Evolutionary conservation across 2,113 vertebrate species (phyloP), one percentile per base, ranked within the genome.

Genomic region (Morone chrysops): DNA sequence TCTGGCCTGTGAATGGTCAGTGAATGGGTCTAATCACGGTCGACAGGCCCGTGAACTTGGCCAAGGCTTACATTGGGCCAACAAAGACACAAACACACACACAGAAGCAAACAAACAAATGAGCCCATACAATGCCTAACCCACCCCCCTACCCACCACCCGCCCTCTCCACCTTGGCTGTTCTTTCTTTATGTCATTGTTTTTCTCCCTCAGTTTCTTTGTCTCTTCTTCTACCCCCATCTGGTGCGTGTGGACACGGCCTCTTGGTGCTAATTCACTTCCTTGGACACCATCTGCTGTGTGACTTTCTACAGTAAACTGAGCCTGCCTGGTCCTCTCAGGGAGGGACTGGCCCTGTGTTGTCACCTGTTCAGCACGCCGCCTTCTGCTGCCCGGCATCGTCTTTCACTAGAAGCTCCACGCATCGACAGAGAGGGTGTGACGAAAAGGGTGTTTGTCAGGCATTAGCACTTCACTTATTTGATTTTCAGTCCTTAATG

Each of bases 281-380:
- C 88, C 91, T 92, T 93, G 90, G 90, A 90, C 90, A 89, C 93
- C 94, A 94, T 94, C 93, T 94, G 94, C 89, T 36, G 87, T 78
- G 82, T 89, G 91, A 93, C 92, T 92, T 94, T 92, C 92, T 92
- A 80, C 87, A 70, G 93, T 94, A 93, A 94, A 84, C 87, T 86
- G 92, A 94, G 85, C 90, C 87, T 59, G 73, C 75, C 75, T 59
- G 78, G 70, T 72, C 17, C 60, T 85, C 76, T 60, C 75, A 6
- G 88, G 88, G 89, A 83, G 83, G 88, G 81, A 38, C 13, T 5
- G 9, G 80, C 76, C 61, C 59, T 43, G 86, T 67, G 83, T 61
- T 78, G 92, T 94, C 92, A 93, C 93, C 92, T 93, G 92, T 93
- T 93, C 88, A 68, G 78, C 87, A 48, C 13, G 66, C 80, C 13